Evolutionary conservation across 2,113 vertebrate genomes (phyloP), one percentile per base, ranked within the genome.

Genomic region (Dromaius novaehollandiae): DNA sequence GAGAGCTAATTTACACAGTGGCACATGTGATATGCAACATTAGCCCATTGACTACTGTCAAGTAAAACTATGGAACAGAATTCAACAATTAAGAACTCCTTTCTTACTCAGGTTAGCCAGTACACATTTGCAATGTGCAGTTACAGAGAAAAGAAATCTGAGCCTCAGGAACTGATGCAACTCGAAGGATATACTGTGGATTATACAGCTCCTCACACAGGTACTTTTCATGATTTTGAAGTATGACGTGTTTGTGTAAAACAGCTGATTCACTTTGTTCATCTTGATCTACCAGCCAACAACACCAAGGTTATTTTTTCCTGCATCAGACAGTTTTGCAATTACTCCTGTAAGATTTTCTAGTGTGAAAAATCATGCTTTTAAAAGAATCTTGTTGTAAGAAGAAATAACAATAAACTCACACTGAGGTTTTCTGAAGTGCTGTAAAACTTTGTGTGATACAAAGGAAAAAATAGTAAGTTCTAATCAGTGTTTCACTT

Each of bases 71-170:
- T 89, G 61, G 44, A 91, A 87, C 88, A 25, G 34, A 79, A 61
- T 91, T 48, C 34, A 76, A 21, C 76, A 69, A 87, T 90, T 96
- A 89, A 82, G 30, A 93, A 92, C 70, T 92, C 15, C 71, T 97
- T 96, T 93, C 90, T 95, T 91, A 20, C 75, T 86, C 98, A 99
- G 99, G 99, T 99, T 82, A 99, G 99, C 97, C 99, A 99, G 93
- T 99, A 99, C 95, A 99, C 99, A 7, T 99, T 99, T 95, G 99
- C 99, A 73, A 99, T 99, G 99, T 99, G 99, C 98, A 99, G 99
- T 97, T 99, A 99, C 78, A 98, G 99, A 98, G 99, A 99, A 97
- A 99, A 99, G 97, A 99, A 99, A 90, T 99, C 99, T 1, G 99
- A 99, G 94, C 99, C 99, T 65, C 99, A 99, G 94, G 99, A 99